phyloP scores from a whole-genome alignment of 64 coral and sea anemone species.

The Pocillopora damicornis region DNA sequence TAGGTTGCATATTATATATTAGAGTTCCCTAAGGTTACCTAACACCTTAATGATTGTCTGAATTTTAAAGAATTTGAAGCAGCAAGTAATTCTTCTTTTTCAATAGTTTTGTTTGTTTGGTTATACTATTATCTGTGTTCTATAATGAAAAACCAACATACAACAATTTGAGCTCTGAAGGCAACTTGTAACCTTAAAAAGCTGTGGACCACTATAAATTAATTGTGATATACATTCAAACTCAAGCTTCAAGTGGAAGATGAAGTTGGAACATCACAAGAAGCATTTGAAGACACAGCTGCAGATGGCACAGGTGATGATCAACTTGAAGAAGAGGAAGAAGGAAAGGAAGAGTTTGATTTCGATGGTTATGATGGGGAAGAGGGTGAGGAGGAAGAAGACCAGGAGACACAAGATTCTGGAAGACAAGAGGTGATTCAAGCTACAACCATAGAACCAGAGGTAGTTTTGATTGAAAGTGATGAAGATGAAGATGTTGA shows the following conservation, averaged over 20 bases:
- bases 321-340: constrained; percentile 33
- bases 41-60: no score
- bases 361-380: constrained; percentile 14
- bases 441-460: constrained; percentile 1
- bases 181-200: no score
- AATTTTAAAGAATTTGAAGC: no score
- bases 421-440: constrained; percentile 19
- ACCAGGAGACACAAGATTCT: constrained; percentile 28
- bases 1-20: no score
- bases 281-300: constrained; percentile 4
- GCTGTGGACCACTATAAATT: no score
- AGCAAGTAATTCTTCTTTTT: no score
- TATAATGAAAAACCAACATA: no score
- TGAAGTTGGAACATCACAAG: constrained; percentile 36
- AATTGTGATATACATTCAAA: background rate
- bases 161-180: no score
- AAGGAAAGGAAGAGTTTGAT: background rate
- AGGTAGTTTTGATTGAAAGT: constrained; percentile 56
- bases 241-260: constrained; percentile 5
- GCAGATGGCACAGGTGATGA: constrained; percentile 5
- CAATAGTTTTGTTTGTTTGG: no score
- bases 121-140: no score
- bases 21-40: no score
- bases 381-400: constrained; percentile 1
- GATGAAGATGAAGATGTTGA: constrained; percentile 50